Conservation (phyloP, 2,113 vertebrate genomes). For the Acanthisitta chloris region DNA sequence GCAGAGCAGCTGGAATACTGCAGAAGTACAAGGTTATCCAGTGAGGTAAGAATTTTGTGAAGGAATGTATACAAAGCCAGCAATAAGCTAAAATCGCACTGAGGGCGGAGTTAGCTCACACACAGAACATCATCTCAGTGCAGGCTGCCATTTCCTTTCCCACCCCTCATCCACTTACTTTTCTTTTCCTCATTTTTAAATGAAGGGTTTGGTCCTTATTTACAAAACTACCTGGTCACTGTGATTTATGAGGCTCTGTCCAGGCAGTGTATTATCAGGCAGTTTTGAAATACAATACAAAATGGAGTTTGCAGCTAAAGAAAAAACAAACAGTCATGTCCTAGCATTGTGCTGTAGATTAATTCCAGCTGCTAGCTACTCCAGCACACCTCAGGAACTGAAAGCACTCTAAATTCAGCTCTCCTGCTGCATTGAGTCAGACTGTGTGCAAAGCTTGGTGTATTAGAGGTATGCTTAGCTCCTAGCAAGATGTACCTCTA, state of each 20-base stretch:
- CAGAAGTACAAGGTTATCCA: not conserved
- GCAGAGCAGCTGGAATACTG: not conserved
- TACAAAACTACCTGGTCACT: not conserved
- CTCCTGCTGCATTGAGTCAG: not conserved
- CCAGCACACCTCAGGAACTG: not conserved
- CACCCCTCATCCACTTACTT: not conserved
- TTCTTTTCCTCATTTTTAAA: not conserved
- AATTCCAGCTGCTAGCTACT: slow-evolving; percentile 17
- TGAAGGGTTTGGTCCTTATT: slow-evolving; percentile 35
- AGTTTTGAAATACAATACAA: slow-evolving; percentile 34
- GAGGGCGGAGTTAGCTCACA: not conserved
- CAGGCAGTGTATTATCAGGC: slow-evolving; percentile 10
- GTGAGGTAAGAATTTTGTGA: not conserved
- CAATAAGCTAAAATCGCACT: not conserved
- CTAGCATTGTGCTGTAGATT: slow-evolving; percentile 7
- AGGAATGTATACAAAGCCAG: not conserved
- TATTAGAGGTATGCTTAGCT: not conserved
- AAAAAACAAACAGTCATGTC: not conserved
- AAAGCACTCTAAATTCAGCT: not conserved
- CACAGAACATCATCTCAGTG: not conserved
- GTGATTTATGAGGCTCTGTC: not conserved
- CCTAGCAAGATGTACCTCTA: not conserved
- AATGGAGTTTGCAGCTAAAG: slow-evolving; percentile 34
- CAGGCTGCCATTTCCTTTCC: not conserved
- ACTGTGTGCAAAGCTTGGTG: not conserved